phyloP scores from a whole-genome alignment of 2,888 invertebrate species.

The Himalopsyche japonica region DNA sequence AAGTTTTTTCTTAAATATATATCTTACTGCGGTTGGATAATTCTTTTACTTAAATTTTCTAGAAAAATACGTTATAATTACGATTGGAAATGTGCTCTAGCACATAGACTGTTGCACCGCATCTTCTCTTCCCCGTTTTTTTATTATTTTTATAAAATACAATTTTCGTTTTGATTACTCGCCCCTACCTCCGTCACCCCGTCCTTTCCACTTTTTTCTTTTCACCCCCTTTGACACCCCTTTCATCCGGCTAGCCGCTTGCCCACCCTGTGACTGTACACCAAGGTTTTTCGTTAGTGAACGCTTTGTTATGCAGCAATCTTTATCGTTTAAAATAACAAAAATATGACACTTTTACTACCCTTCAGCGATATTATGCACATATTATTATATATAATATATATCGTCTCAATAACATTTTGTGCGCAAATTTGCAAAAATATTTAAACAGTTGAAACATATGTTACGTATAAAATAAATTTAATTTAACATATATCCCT shows the following conservation, averaged over 20 bases:
- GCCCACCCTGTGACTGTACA: not conserved
- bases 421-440: no score
- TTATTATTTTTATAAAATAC: conserved; percentile 26
- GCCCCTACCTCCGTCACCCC: conserved; percentile 2
- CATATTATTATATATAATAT: no score
- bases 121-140: conserved; percentile 12
- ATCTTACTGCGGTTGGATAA: no score
- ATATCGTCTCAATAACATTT: no score
- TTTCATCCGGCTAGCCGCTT: not conserved
- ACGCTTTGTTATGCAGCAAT: not conserved
- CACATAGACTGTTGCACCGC: conserved; percentile 15
- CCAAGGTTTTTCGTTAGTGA: not conserved
- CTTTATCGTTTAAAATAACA: no score
- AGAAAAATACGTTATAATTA: not conserved
- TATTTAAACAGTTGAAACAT: no score
- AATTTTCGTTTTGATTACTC: conserved; percentile 37
- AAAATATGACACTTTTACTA: no score
- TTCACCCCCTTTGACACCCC: not conserved
- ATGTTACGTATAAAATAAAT: no score
- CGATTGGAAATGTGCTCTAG: not conserved
- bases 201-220: not conserved
- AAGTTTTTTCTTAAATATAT: no score
- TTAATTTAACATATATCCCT: no score
- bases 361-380: no score
- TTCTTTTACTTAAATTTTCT: no score